Conservation (phyloP, 2,888 invertebrate genomes). For the Metellina segmentata region DNA sequence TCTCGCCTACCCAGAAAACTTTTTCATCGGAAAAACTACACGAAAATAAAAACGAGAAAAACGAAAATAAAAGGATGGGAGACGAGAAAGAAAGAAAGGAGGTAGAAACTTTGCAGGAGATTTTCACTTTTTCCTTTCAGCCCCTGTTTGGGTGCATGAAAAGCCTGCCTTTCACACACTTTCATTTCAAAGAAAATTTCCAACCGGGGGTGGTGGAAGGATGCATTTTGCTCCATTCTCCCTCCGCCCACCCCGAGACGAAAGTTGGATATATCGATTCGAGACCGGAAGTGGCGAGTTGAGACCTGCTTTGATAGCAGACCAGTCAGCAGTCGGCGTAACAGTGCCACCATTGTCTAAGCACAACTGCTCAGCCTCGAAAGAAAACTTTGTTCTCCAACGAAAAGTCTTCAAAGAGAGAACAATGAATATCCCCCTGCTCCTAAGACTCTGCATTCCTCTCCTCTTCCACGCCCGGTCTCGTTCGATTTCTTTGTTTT, state of each 20-base stretch:
- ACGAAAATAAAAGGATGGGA: constrained; percentile 4
- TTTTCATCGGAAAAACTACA: constrained; percentile 56
- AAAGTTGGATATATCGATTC: constrained; percentile 58
- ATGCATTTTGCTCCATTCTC: constrained; percentile 40
- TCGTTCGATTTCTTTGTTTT: constrained; percentile 43
- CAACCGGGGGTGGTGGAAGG: constrained; percentile 50
- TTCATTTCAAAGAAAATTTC: constrained; percentile 74
- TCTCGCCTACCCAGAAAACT: constrained; percentile 61
- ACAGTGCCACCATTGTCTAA: constrained; percentile 63
- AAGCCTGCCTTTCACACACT: constrained; percentile 61
- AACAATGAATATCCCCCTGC: constrained; percentile 49
- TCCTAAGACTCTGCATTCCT: background rate
- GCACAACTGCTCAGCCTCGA: constrained; percentile 59
- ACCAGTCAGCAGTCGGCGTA: constrained; percentile 15
- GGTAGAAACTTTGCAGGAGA: constrained; percentile 56
- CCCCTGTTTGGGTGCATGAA: constrained; percentile 66
- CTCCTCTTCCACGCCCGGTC: background rate
- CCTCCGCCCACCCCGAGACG: constrained; percentile 1
- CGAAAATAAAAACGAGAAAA: constrained; percentile 1
- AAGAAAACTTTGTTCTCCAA: constrained; percentile 62
- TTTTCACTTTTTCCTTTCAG: constrained; percentile 51
- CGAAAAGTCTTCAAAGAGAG: constrained; percentile 35
- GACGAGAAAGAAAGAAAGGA: background rate
- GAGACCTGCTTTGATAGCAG: constrained; percentile 31
- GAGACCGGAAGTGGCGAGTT: constrained; percentile 3